Evolutionary conservation across 2,113 vertebrate genomes (phyloP).

Genomic region (Campylomormyrus numenius): DNA sequence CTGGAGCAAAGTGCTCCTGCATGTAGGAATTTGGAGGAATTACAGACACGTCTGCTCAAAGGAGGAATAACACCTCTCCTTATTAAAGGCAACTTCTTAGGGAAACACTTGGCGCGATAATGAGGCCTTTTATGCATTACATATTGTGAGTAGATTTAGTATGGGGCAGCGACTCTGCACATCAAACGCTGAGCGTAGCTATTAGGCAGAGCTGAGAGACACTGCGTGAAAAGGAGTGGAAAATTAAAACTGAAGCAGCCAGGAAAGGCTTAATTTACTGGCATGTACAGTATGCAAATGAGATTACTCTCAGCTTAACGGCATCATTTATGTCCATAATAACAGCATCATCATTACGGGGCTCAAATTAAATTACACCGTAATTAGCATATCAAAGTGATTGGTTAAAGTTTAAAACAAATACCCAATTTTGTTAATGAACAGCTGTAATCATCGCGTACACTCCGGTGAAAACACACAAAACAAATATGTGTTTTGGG

Average conservation of each 20-base stretch:
- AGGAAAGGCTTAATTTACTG: conserved; percentile 99
- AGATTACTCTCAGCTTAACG: conserved; percentile 99
- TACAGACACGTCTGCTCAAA: conserved; percentile 45
- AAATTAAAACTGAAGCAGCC: conserved; percentile 94
- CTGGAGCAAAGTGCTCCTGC: neutral
- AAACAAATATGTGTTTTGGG: conserved; percentile 98
- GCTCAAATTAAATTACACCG: conserved; percentile 99
- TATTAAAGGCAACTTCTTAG: conserved; percentile 64
- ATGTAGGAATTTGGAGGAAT: conserved; percentile 25
- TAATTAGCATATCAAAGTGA: conserved; percentile 99
- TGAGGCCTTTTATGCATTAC: conserved; percentile 88
- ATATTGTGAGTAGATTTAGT: conserved; percentile 84
- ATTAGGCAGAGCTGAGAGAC: conserved; percentile 86
- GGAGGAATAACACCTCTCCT: conserved; percentile 36
- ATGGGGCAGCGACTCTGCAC: conserved; percentile 80
- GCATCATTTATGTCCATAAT: conserved; percentile 99
- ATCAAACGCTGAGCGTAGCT: conserved; percentile 88
- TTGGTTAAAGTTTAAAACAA: conserved; percentile 99
- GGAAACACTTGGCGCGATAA: conserved; percentile 83
- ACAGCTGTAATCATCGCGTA: conserved; percentile 96
- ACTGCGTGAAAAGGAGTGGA: conserved; percentile 96
- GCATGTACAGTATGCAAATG: conserved; percentile 99
- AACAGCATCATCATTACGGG: conserved; percentile 99
- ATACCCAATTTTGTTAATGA: conserved; percentile 99
- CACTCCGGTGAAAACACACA: conserved; percentile 91